Base-by-base conservation (phyloP, 1,140 invertebrate species). In the Cataglyphis hispanica region DNA sequence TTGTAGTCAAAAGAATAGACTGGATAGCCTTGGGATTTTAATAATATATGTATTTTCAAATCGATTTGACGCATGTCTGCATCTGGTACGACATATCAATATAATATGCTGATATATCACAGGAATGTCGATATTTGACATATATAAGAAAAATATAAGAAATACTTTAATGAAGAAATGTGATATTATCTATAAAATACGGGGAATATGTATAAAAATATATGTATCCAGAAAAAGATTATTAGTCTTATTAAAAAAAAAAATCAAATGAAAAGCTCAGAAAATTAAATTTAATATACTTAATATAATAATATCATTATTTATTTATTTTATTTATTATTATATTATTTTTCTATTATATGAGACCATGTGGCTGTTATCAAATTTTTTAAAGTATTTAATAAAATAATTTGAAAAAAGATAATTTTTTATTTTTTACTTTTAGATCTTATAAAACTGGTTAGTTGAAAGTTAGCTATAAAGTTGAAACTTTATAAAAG, bases 11-110 rank as follows among this genome's bases (percentile, higher is more conserved):
- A 72, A 83, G 37, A 37, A 43, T 56, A 31, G 22, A 70, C 19
- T 80, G 10, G 53, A 72, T 83, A 74, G 60, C 67, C 78, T 83
- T 83, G 78, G 13, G 43, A 74, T 19, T 72, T 31, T 11, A n/a
- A 81, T 22, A 27, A 72, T 19, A 7, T 13, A 31, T 11, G 61
- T 64, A 43, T 77, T 31, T 31, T 69, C 50, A 22, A 25, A 11
- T 31, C 22, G 37, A 43, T 83, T 83, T 37, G 3, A 31, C 25
- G 16, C 22, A 53, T 50, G 64, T 70, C 31, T 58, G 6, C 37
- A 83, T n/a, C 25, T 74, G 53, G n/a, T 40, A 46, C 19, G 37
- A 60, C 53, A 61, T 74, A 61, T 31, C 37, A 72, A 27, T 81
- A 72, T 58, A 58, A 43, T 43, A 72, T 58, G 50, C 22, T 37